A percentile compares a stretch with the other conserved stretches of the same genome.
Evolutionary conservation across 2,888 invertebrate genomes (phyloP).

Genomic region (Myopa tessellatipennis): DNA sequence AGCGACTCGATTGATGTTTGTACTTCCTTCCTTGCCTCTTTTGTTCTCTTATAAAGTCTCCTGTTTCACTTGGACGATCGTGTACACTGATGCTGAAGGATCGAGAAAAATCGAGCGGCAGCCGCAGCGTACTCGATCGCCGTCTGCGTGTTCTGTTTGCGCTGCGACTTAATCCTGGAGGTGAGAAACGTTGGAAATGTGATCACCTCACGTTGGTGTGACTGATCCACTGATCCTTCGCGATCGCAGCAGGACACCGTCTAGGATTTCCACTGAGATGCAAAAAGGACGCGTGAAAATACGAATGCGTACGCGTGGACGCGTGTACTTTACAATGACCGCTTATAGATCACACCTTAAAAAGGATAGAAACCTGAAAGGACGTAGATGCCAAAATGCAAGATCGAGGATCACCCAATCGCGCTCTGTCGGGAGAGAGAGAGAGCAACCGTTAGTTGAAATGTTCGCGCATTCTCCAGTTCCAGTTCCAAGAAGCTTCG

Average conservation of each 20-base stretch:
- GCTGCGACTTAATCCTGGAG: slow-evolving; percentile 10
- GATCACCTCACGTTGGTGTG: slow-evolving; percentile 32
- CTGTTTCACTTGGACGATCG: background rate
- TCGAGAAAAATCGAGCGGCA: background rate
- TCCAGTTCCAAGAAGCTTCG: background rate
- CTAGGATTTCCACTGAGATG: background rate
- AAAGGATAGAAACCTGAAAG: background rate
- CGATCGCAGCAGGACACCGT: slow-evolving; percentile 15
- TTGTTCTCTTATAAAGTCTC: background rate
- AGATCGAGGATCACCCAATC: background rate
- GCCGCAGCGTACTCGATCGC: no score
- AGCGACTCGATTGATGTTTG: background rate
- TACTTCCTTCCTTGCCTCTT: background rate
- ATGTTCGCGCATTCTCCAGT: background rate
- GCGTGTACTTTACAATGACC: slow-evolving; percentile 4
- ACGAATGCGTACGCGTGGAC: background rate
- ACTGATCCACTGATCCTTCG: slow-evolving; percentile 25
- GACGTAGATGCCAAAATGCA: background rate
- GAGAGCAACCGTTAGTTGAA: background rate
- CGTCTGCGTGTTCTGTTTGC: background rate
- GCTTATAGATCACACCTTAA: slow-evolving; percentile 8
- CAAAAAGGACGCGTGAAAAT: background rate
- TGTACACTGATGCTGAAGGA: background rate
- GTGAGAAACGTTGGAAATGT: slow-evolving; percentile 40
- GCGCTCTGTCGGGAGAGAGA: background rate